These are phyloP conservation scores for Rhyacophila brunnea DNA, from an alignment of 1,140 invertebrate genomes.

Conservation along the genomic window DNA sequence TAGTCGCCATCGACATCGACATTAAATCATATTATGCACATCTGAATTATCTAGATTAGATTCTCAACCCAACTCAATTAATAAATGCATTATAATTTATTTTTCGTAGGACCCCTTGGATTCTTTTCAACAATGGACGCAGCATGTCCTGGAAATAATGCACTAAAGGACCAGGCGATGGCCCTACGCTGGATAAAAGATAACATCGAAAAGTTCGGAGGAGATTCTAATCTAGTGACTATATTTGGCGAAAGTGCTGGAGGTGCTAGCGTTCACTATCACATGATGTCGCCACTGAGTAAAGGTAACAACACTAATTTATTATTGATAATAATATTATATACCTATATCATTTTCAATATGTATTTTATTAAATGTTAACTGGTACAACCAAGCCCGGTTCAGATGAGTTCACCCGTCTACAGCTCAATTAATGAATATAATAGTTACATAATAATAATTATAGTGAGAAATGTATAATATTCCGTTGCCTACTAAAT, in stretches of 20 bases:
- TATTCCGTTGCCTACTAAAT: too few species aligned
- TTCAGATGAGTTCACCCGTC: too few species aligned
- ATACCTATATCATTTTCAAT: background rate
- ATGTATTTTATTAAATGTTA: background rate
- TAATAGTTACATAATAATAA: too few species aligned
- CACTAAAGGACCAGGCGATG: slow-evolving; percentile 57
- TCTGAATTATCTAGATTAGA: too few species aligned
- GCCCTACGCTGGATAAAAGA: slow-evolving; percentile 51
- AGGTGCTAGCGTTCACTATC: slow-evolving; percentile 49
- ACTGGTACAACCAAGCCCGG: too few species aligned
- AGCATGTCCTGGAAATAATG: slow-evolving; percentile 56
- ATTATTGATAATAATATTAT: background rate
- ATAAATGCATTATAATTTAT: too few species aligned
- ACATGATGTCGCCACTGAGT: slow-evolving; percentile 47
- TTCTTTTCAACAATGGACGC: slow-evolving; percentile 45
- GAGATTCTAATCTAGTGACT: slow-evolving; percentile 54
- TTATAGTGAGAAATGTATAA: too few species aligned
- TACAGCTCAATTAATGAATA: too few species aligned
- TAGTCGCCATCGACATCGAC: too few species aligned
- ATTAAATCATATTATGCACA: too few species aligned
- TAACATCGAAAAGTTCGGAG: slow-evolving; percentile 43
- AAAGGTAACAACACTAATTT: too few species aligned
- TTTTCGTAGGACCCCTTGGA: slow-evolving; percentile 32
- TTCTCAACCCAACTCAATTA: too few species aligned
- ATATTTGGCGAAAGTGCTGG: slow-evolving; percentile 61